Percentiles rank a stretch among this genome's conserved stretches.
These are phyloP conservation scores for Narcine bancroftii DNA, from an alignment of 2,113 vertebrate species.

Conservation along the genomic window DNA sequence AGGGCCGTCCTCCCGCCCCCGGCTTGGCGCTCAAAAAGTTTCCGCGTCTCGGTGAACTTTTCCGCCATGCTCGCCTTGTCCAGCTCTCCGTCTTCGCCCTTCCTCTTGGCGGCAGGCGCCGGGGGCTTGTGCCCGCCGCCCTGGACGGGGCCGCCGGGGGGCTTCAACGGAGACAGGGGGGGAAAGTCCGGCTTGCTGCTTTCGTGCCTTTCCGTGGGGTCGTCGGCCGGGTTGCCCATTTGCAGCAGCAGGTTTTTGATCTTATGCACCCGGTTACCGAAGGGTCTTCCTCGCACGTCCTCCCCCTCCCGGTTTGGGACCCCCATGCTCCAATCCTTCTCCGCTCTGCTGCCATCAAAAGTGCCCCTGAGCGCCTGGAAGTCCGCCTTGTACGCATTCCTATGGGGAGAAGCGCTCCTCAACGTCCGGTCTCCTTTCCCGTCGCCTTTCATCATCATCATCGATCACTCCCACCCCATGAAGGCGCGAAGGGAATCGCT, in stretches of 20 bases:
- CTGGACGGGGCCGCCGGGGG: slow-evolving; percentile 57
- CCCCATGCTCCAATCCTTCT: slow-evolving; percentile 48
- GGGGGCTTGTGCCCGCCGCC: slow-evolving; percentile 54
- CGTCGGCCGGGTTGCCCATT: slow-evolving; percentile 70
- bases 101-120: slow-evolving; percentile 58
- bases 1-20: too few relatives aligned
- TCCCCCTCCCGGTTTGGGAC: slow-evolving; percentile 64
- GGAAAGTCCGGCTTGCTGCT: slow-evolving; percentile 54
- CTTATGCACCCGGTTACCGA: slow-evolving; percentile 79
- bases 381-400: slow-evolving; percentile 83
- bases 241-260: slow-evolving; percentile 89
- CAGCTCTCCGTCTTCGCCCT: slow-evolving; percentile 71
- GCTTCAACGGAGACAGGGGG: slow-evolving; percentile 54
- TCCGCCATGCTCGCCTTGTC: slow-evolving; percentile 80
- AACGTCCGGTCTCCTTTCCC: slow-evolving; percentile 77
- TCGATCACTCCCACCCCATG: slow-evolving; percentile 30
- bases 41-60: slow-evolving; percentile 83
- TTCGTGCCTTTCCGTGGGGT: slow-evolving; percentile 64
- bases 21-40: slow-evolving; percentile 76
- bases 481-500: neutral
- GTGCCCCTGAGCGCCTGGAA: slow-evolving; percentile 85
- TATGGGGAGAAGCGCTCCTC: slow-evolving; percentile 80
- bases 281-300: slow-evolving; percentile 71
- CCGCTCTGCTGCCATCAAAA: slow-evolving; percentile 71
- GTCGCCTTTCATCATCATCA: slow-evolving; percentile 80